These are phyloP conservation scores for Ellobius talpinus DNA, from an alignment of 2,113 vertebrate species.

Conservation along the genomic window DNA sequence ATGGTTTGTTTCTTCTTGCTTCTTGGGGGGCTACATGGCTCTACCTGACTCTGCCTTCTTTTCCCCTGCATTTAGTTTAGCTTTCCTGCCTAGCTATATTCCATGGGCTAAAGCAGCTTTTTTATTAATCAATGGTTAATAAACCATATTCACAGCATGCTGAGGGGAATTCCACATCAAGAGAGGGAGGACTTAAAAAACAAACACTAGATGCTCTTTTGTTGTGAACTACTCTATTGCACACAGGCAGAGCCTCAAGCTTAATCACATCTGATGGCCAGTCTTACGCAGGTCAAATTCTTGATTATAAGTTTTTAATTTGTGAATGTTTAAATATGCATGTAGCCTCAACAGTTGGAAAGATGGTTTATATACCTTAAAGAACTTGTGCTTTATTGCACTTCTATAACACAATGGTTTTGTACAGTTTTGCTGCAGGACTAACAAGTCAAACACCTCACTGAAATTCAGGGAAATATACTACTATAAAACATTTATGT, in stretches of 20 bases:
- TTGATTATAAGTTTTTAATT: background rate
- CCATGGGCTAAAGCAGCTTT: too few relatives aligned
- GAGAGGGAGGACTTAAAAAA: background rate
- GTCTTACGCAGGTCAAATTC: background rate
- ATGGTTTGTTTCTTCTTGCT: too few relatives aligned
- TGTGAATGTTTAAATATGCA: background rate
- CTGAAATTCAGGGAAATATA: background rate
- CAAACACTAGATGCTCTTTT: background rate
- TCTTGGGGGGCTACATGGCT: too few relatives aligned
- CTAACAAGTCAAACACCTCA: background rate
- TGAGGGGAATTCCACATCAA: too few relatives aligned
- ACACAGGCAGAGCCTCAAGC: background rate
- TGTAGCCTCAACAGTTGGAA: background rate
- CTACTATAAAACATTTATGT: background rate
- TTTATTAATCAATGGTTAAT: too few relatives aligned
- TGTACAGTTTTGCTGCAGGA: background rate
- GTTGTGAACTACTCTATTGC: rapidly evolving
- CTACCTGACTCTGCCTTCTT: too few relatives aligned
- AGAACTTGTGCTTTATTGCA: background rate
- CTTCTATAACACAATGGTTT: background rate
- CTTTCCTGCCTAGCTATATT: too few relatives aligned
- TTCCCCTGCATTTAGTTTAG: too few relatives aligned
- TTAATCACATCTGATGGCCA: background rate
- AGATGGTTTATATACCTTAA: background rate
- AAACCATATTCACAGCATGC: too few relatives aligned